Percentiles rank a stretch among this genome's conserved stretches.
These are phyloP conservation scores for Nematopogon swammerdamellus DNA, from an alignment of 2,888 invertebrate genomes.

Conservation along the genomic window DNA sequence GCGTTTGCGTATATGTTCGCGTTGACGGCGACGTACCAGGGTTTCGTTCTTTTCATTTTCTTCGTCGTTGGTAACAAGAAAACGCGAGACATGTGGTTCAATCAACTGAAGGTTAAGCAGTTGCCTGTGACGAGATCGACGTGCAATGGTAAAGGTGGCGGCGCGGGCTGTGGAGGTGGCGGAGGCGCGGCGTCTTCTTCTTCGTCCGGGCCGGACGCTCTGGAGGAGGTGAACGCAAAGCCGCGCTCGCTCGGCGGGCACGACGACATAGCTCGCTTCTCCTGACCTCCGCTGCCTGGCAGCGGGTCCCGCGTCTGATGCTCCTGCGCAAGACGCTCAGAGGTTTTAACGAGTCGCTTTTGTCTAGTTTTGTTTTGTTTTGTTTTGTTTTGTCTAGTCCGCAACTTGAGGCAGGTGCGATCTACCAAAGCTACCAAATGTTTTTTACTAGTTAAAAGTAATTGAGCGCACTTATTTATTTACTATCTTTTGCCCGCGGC, in stretches of 20 bases:
- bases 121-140: slow-evolving; percentile 47
- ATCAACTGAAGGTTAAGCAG: slow-evolving; percentile 44
- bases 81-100: slow-evolving; percentile 54
- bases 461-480: no score
- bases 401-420: no score
- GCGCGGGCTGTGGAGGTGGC: slow-evolving; percentile 18
- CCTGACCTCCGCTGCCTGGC: no score
- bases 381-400: no score
- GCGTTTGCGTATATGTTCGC: slow-evolving; percentile 56
- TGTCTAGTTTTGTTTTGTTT: no score
- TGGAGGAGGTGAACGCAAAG: slow-evolving; percentile 22
- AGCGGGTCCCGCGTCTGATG: no score
- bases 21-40: slow-evolving; percentile 53
- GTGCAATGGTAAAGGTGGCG: slow-evolving; percentile 17
- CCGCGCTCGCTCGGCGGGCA: slow-evolving; percentile 10
- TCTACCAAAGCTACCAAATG: no score
- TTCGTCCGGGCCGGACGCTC: slow-evolving; percentile 30
- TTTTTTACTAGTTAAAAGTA: no score
- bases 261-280: slow-evolving; percentile 10
- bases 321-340: no score
- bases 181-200: slow-evolving; percentile 31
- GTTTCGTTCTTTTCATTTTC: slow-evolving; percentile 60
- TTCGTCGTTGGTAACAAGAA: slow-evolving; percentile 59
- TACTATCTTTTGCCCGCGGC: no score
- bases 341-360: no score